phyloP scores from a whole-genome alignment of 2,113 vertebrate genomes.

The Jaculus jaculus region DNA sequence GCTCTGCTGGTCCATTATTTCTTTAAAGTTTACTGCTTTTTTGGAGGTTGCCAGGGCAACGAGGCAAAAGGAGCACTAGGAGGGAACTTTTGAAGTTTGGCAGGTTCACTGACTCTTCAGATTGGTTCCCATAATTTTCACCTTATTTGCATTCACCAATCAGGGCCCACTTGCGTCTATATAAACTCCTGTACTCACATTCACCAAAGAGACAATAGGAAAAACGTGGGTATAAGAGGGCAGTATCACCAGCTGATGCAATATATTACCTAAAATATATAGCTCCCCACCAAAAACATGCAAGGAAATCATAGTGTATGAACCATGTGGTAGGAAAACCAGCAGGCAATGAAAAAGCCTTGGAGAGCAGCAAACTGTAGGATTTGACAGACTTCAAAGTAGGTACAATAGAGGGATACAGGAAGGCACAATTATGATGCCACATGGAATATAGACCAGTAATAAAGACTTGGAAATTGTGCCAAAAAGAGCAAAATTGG shows the following conservation, averaged over 20 bases:
- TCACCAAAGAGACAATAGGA: not conserved
- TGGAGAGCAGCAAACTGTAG: not conserved
- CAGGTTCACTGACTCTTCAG: too few species aligned
- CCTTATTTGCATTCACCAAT: too few species aligned
- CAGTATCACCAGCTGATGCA: not conserved
- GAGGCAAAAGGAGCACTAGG: too few species aligned
- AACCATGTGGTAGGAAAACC: not conserved
- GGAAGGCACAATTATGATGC: not conserved
- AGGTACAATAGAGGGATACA: not conserved
- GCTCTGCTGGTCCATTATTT: too few species aligned
- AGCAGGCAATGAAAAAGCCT: not conserved
- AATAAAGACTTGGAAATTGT: not conserved
- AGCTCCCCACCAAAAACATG: not conserved
- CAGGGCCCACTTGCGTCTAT: too few species aligned
- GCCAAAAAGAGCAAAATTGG: not conserved
- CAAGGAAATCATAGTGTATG: not conserved
- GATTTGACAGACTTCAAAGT: not conserved
- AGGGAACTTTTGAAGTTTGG: too few species aligned
- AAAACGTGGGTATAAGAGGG: not conserved
- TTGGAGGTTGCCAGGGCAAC: too few species aligned
- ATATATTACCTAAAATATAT: not conserved
- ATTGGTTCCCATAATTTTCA: too few species aligned
- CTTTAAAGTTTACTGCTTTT: too few species aligned
- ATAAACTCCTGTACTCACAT: not conserved
- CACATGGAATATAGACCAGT: not conserved